Evolutionary conservation across 2,113 vertebrate species (phyloP), one percentile per base, ranked within the genome.

Genomic region (Phaetusa simplex): DNA sequence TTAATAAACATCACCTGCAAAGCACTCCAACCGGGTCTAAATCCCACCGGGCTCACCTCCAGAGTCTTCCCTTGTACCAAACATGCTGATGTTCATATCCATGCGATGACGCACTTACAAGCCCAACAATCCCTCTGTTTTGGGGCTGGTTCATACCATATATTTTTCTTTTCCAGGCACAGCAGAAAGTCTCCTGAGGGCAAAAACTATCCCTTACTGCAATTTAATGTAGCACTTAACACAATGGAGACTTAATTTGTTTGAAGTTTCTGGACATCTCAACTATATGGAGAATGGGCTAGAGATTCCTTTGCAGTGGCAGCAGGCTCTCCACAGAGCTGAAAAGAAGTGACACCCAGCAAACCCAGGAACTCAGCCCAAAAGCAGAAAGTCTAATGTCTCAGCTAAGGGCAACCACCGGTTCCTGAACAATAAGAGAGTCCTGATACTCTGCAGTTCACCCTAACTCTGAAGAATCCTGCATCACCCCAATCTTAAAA

Each of bases 21-120:
- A 72, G 49, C 36, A 32, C 29, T 82, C 55, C n/a, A 79, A 16
- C 3, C 55, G 66, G 45, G 45, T 84, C 34, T 42, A 73, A 72
- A 64, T 36, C 21, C 61, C 49, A 79, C 22, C 34, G 55, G 36
- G 7, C 27, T 82, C 19, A 2, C 4, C 29, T 91, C 34, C 53
- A 53, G 14, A 58, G 9, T 11, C 38, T 56, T 55, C 22, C 22
- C 11, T 66, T 34, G 5, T 36, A 85, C 9, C 16, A 36, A 34
- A 64, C 0, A 0, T 6, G 9, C 32, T 50, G 12, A 70, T 18
- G 18, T 27, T 83, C 20, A 8, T 13, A 30, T 7, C 43, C 12
- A 5, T 21, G 7, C 91, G 27, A 76, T 5, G 10, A 71, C 34
- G 70, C 43, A 18, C 24, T 36, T 29, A 69, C 52, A 65, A 78